Conservation (phyloP, 37 sponge, comb jelly and placozoan species). For the Ephydatia muelleri region DNA sequence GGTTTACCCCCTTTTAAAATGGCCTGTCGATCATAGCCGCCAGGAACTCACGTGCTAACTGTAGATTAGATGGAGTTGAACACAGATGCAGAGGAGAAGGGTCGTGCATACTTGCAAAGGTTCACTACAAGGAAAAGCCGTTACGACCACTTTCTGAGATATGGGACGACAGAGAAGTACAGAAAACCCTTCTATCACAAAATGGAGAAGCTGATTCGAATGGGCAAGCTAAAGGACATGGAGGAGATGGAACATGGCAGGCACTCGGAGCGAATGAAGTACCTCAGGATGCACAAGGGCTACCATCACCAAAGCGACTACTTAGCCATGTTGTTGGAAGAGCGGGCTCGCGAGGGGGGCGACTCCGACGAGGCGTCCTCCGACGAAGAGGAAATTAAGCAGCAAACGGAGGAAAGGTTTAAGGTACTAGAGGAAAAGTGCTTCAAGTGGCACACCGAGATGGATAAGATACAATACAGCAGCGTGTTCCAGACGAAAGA, state of each 20-base stretch:
- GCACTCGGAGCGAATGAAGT: background rate
- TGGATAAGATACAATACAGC: background rate
- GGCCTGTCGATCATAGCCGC: too few species aligned
- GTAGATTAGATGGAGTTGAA: too few species aligned
- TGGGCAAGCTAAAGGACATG: background rate
- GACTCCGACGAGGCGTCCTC: background rate
- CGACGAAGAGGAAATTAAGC: background rate
- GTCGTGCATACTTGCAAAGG: background rate
- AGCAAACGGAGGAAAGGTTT: background rate
- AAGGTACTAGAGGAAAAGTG: background rate
- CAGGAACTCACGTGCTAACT: too few species aligned
- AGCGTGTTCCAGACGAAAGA: background rate
- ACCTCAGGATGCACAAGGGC: background rate
- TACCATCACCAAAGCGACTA: background rate
- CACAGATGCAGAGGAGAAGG: background rate
- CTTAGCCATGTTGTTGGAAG: slow-evolving; percentile 1
- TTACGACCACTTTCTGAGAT: background rate
- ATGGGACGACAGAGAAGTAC: background rate
- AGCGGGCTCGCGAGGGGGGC: background rate
- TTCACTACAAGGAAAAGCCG: background rate
- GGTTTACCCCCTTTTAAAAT: too few species aligned
- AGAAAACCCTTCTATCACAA: background rate
- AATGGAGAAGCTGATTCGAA: background rate
- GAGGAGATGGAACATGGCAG: background rate
- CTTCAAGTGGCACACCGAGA: background rate